Conservation (phyloP, 30 jellyfish, hydroid and myxozoan species). For the Pseudorhiza aurosa region DNA sequence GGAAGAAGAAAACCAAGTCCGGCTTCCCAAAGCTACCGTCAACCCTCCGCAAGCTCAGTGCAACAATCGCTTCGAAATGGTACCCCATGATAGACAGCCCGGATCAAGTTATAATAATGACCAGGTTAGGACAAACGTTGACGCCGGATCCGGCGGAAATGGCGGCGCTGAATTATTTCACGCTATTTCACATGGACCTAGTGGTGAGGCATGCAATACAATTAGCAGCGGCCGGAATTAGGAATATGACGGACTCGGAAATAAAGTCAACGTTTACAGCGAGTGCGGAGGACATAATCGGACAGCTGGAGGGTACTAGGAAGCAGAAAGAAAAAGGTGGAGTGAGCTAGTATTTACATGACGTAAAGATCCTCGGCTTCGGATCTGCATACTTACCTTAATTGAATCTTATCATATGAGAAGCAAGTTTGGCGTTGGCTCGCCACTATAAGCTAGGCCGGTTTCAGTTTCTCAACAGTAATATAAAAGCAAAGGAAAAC, state of each 20-base stretch:
- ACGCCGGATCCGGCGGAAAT: constrained; percentile 58
- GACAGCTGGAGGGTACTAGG: constrained; percentile 22
- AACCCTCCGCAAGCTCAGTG: constrained; percentile 28
- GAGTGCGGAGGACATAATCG: constrained; percentile 5
- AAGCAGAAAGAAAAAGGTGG: constrained; percentile 42
- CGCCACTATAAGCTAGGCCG: too few relatives aligned
- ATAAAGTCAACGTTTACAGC: constrained; percentile 21
- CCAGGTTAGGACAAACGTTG: constrained; percentile 32
- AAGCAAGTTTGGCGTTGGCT: too few relatives aligned
- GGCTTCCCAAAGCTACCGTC: constrained; percentile 46
- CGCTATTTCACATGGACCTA: constrained; percentile 55
- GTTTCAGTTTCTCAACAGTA: too few relatives aligned
- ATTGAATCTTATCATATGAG: too few relatives aligned
- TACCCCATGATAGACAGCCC: constrained; percentile 30
- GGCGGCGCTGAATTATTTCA: constrained; percentile 21
- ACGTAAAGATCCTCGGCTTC: too few relatives aligned
- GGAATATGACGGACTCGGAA: constrained; percentile 61
- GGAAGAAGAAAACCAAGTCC: constrained; percentile 37
- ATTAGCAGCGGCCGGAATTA: constrained; percentile 35
- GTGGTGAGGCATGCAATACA: constrained; percentile 43
- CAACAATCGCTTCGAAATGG: constrained; percentile 49
- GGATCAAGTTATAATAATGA: constrained; percentile 19
- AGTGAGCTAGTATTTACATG: neutral
- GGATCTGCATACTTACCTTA: too few relatives aligned
- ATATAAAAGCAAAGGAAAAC: too few relatives aligned